Evolutionary conservation across 2,113 vertebrate genomes (phyloP).

Genomic region (Diphyllodes magnificus): DNA sequence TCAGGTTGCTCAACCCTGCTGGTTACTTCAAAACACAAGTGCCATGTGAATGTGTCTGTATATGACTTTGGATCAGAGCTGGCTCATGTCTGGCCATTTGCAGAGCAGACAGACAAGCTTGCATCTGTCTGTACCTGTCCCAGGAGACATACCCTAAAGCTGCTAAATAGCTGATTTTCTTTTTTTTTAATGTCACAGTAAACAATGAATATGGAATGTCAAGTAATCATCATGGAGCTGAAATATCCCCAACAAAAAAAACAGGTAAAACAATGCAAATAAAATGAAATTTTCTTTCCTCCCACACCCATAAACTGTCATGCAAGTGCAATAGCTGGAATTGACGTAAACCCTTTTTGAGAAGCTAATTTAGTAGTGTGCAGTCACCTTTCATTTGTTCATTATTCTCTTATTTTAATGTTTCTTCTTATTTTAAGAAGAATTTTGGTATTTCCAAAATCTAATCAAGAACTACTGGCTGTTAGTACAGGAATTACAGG

Average conservation of each 20-base stretch:
- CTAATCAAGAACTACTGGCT: not conserved
- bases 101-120: conserved; percentile 47
- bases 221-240: conserved; percentile 3
- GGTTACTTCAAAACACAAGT: conserved; percentile 28
- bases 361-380: not conserved
- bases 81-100: conserved; percentile 34
- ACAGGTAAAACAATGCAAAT: conserved; percentile 42
- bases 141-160: conserved; percentile 52
- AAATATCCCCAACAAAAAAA: conserved; percentile 44
- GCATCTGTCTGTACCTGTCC: conserved; percentile 55
- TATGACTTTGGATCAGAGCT: conserved; percentile 25
- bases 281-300: conserved; percentile 11
- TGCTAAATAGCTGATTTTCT: not conserved
- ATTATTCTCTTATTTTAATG: not conserved
- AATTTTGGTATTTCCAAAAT: not conserved
- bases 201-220: conserved; percentile 40
- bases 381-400: not conserved
- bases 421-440: not conserved
- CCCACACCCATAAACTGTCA: conserved; percentile 1
- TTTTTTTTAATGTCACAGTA: conserved; percentile 40
- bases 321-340: not conserved
- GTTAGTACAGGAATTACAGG: not conserved
- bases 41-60: conserved; percentile 12
- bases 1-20: not conserved
- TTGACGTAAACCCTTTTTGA: not conserved